These are phyloP conservation scores for Meloidogyne chitwoodi DNA, from an alignment of 1,140 invertebrate genomes.

Conservation along the genomic window DNA sequence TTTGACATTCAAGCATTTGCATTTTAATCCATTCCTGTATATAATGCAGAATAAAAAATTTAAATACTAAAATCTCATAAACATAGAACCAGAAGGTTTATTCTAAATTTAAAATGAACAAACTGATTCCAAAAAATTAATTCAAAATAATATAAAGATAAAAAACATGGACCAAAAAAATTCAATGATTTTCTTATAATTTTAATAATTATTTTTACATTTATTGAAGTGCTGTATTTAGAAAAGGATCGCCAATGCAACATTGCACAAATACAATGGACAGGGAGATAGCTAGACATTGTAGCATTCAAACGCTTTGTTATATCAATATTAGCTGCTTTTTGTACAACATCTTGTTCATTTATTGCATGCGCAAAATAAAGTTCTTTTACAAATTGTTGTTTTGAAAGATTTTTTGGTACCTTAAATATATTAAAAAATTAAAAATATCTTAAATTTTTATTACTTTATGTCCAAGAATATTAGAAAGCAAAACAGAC, in stretches of 20 bases:
- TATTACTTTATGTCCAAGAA: conserved; percentile 11
- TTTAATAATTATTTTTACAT: conserved; percentile 1
- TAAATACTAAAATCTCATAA: not conserved
- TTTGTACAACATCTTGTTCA: conserved; percentile 31
- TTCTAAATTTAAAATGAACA: no score
- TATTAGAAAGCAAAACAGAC: conserved; percentile 12
- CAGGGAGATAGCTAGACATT: conserved; percentile 84
- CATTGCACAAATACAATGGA: conserved; percentile 93
- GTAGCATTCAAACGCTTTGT: conserved; percentile 81
- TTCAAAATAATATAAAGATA: no score
- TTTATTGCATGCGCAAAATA: conserved; percentile 13
- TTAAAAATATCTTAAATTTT: not conserved
- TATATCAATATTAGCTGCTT: conserved; percentile 86
- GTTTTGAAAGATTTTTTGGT: conserved; percentile 21
- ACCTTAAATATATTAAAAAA: conserved; percentile 4
- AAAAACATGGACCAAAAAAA: no score
- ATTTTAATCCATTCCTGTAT: conserved; percentile 37
- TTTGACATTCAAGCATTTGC: conserved; percentile 33
- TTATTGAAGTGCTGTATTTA: conserved; percentile 74
- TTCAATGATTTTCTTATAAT: no score
- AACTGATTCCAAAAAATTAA: no score
- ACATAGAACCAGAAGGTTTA: not conserved
- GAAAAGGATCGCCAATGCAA: conserved; percentile 89
- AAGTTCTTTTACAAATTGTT: conserved; percentile 6
- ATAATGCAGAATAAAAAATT: not conserved